Base-by-base conservation (phyloP, 2,797 vertebrate species). In the Sternotherus odoratus region DNA sequence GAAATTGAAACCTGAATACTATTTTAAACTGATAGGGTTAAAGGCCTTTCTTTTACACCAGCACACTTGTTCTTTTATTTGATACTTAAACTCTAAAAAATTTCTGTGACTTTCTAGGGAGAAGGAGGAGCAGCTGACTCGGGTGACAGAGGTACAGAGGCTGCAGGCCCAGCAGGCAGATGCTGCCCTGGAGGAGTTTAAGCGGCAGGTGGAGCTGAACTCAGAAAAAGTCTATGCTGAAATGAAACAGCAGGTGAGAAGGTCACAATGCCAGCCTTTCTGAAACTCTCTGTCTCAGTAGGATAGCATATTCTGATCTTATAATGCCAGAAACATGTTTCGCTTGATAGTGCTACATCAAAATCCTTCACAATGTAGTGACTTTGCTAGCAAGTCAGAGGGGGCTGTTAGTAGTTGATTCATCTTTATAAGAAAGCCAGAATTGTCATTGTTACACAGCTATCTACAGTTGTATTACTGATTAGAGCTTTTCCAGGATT, bases 171-270 rank as follows among this genome's bases (percentile, higher is more conserved):
- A 99, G 97, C 98, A 99, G 98, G 99, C 99, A 50, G 99, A 99
- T 85, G 97, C 97, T 56, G 98, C 99, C 51, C 98, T 99, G 98
- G 99, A 99, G 97, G 99, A 99, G 97, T 99, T 99, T 97, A 99
- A 99, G 98, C 99, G 98, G 95, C 99, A 99, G 98, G 99, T 99
- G 97, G 99, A 99, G 98, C 98, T 99, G 97, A 99, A 98, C 97
- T 99, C 99, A 11, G 99, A 99, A 97, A 99, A 99, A 98, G 98
- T 98, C 96, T 99, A 99, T 9, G 97, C 98, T 23, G 98, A 99
- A 96, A 99, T 99, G 99, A 99, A 99, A 97, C 98, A 99, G 94
- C 99, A 99, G 99, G 99, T 99, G 97, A 98, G 98, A 53, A 97
- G 95, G 96, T 96, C 93, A 90, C 91, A 92, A 85, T 86, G 79